Evolutionary conservation across 2,888 invertebrate genomes (phyloP), one percentile per base, ranked within the genome.

Genomic region (Plemyria rubiginata): DNA sequence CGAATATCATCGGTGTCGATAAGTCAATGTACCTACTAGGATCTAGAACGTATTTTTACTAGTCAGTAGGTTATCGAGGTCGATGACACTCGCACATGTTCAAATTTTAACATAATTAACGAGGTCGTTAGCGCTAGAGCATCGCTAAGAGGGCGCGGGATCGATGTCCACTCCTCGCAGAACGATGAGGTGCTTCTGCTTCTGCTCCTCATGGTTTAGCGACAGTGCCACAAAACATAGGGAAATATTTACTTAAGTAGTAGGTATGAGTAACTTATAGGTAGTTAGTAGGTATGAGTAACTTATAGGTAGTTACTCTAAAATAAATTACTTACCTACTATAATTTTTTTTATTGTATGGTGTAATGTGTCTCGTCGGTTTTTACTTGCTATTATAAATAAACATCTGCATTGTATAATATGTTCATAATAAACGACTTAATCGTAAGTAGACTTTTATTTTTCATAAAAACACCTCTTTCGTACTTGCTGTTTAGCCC

Each of bases 311-410:
- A 75, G 71, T 76, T 74, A 78, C 75, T 57, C 60, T 62, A 65
- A 53, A 57, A 52, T 60, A 71, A 79, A 71, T 77, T 80, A 67
- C 54, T 79, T 80, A 67, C 52, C 3, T 80, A 81, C 78, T 74
- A 81, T 75, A 84, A 82, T 85, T 83, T 84, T 85, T 86, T 79
- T 75, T 84, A 84, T 11, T 1, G 22, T 22, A 83, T 77, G 85
- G 87, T 88, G 86, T 85, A n/a, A 84, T 83, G 84, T 86, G 86
- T 90, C 79, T 85, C 82, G 84, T 85, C 87, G 80, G 84, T 90
- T 90, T 90, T 84, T 89, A 90, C 85, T 82, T 81, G 91, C 92
- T 92, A 92, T 92, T 92, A 88, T 91, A 90, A 88, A 88, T 89
- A 88, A 90, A 90, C 82, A 83, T 86, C 84, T 80, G 85, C 90